Percentiles rank a stretch among this genome's conserved stretches.
Evolutionary conservation across 2,113 vertebrate genomes (phyloP).

Genomic region (Syrmaticus mikado): DNA sequence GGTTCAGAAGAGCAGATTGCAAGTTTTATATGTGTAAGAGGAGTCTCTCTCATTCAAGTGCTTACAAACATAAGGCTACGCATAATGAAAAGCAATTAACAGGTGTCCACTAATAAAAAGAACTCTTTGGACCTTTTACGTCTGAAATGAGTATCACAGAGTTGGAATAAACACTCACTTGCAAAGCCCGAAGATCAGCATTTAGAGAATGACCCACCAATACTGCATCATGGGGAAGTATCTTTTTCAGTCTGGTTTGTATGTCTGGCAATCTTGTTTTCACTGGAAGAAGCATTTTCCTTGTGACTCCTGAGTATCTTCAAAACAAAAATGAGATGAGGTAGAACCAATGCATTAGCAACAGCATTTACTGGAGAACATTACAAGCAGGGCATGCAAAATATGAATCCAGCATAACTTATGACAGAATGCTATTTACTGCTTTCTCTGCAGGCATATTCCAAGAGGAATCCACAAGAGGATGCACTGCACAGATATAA

Average conservation of each 20-base stretch:
- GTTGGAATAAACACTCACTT: slow-evolving; percentile 76
- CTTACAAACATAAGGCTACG: not conserved
- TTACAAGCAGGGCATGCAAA: not conserved
- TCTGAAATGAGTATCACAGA: not conserved
- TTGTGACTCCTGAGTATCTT: slow-evolving; percentile 91
- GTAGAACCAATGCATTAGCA: not conserved
- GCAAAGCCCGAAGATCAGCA: slow-evolving; percentile 84
- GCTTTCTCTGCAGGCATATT: not conserved
- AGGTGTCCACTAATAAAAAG: not conserved
- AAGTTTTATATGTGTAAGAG: not conserved
- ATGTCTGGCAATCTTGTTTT: slow-evolving; percentile 84
- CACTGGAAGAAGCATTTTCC: slow-evolving; percentile 80
- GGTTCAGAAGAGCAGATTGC: not conserved
- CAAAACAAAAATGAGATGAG: slow-evolving; percentile 23
- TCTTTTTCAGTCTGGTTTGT: slow-evolving; percentile 77
- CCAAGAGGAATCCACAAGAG: not conserved
- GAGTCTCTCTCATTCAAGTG: not conserved
- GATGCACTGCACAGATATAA: not conserved
- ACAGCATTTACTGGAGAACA: not conserved
- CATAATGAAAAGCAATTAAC: not conserved
- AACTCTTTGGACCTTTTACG: not conserved
- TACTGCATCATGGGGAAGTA: slow-evolving; percentile 87
- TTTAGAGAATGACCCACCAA: slow-evolving; percentile 92
- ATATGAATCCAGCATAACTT: not conserved
- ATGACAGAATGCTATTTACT: not conserved